Conservation (phyloP, 2,797 vertebrate species). For the Phalanger gymnotis region DNA sequence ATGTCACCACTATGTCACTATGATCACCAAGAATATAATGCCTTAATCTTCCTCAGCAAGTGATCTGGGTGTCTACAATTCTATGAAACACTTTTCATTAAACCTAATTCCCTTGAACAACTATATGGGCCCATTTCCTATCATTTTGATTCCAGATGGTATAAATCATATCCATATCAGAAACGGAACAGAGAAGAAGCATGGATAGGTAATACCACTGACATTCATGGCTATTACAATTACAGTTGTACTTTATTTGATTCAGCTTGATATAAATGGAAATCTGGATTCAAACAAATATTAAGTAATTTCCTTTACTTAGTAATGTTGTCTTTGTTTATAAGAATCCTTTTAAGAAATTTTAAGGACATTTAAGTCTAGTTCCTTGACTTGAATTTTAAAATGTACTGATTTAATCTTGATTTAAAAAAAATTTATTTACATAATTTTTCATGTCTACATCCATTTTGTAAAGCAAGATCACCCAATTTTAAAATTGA, state of each 20-base stretch:
- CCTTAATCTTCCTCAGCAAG: neutral
- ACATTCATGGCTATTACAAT: neutral
- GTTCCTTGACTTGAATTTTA: neutral
- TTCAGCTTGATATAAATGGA: neutral
- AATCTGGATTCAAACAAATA: neutral
- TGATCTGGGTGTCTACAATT: neutral
- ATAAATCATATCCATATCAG: neutral
- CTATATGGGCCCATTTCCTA: neutral
- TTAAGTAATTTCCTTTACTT: neutral
- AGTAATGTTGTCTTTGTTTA: neutral
- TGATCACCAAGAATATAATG: neutral
- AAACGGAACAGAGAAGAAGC: neutral
- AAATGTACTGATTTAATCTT: neutral
- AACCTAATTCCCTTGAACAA: neutral
- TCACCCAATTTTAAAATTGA: neutral
- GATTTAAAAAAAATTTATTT: neutral
- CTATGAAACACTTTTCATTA: neutral
- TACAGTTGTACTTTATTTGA: neutral
- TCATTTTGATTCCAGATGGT: neutral
- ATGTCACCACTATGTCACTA: too few relatives aligned
- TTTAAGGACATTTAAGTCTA: too few relatives aligned
- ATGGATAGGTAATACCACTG: neutral
- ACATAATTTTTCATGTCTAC: neutral
- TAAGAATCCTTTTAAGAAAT: neutral
- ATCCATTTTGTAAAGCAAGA: neutral